Conservation (phyloP, 2,888 invertebrate genomes). For the Tetropium fuscum region DNA sequence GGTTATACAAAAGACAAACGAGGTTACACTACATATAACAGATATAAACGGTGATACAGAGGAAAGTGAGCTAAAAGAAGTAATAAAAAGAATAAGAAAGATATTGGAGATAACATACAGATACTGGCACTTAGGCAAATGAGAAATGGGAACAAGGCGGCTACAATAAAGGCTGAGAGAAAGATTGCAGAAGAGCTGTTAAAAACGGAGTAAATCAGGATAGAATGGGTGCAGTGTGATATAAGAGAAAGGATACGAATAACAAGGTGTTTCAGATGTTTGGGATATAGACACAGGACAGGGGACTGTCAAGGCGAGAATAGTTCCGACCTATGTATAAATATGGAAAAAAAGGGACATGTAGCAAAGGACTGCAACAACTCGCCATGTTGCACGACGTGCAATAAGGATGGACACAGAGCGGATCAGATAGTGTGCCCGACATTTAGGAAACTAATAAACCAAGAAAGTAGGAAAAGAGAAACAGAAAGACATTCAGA, state of each 20-base stretch:
- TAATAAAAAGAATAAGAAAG: background rate
- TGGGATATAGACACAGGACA: too few species aligned
- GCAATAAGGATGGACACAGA: too few species aligned
- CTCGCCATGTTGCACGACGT: too few species aligned
- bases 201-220: background rate
- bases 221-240: background rate
- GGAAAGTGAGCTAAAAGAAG: background rate
- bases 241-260: constrained; percentile 1
- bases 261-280: too few species aligned
- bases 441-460: too few species aligned
- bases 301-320: too few species aligned
- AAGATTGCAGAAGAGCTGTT: background rate
- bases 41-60: background rate
- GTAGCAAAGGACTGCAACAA: too few species aligned
- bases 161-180: background rate
- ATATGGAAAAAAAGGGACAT: too few species aligned
- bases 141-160: background rate
- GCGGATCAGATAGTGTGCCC: too few species aligned
- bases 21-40: background rate
- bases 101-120: background rate
- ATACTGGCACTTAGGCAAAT: background rate
- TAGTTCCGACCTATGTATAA: too few species aligned
- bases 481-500: background rate
- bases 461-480: too few species aligned
- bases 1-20: constrained; percentile 1